Conservation (phyloP, 2,113 vertebrate genomes). For the Tylochromis polylepis region DNA sequence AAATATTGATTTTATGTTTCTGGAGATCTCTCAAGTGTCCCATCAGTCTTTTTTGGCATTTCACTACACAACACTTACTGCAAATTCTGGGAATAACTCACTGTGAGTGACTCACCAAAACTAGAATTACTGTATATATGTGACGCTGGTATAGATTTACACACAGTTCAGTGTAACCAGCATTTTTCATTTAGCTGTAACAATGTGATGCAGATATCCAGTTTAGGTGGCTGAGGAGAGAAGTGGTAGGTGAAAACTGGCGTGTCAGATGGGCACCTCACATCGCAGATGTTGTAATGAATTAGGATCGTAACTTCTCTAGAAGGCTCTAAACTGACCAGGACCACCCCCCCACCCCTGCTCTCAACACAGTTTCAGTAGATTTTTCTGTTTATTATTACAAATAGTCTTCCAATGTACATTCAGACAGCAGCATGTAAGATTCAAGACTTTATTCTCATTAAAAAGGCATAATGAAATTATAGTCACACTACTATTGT, state of each 20-base stretch:
- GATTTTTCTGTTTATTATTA: not conserved
- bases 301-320: conserved; percentile 37
- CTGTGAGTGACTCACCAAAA: not conserved
- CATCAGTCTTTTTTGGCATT: conserved; percentile 13
- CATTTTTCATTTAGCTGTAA: not conserved
- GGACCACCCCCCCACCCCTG: conserved; percentile 4
- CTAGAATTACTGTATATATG: not conserved
- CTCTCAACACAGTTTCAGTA: not conserved
- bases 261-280: conserved; percentile 34
- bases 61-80: not conserved
- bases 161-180: not conserved
- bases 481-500: not conserved
- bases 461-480: not conserved
- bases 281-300: conserved; percentile 59
- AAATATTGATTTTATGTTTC: conserved; percentile 48
- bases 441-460: not conserved
- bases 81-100: not conserved
- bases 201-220: not conserved
- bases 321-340: conserved; percentile 12
- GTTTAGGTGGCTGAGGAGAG: not conserved
- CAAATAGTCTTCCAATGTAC: not conserved
- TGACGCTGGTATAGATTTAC: not conserved
- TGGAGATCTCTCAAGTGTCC: conserved; percentile 29
- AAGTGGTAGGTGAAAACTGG: conserved; percentile 8
- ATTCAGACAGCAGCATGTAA: not conserved